These are phyloP conservation scores for Porites australiensis DNA, from an alignment of 64 coral and sea anemone genomes.

Conservation along the genomic window DNA sequence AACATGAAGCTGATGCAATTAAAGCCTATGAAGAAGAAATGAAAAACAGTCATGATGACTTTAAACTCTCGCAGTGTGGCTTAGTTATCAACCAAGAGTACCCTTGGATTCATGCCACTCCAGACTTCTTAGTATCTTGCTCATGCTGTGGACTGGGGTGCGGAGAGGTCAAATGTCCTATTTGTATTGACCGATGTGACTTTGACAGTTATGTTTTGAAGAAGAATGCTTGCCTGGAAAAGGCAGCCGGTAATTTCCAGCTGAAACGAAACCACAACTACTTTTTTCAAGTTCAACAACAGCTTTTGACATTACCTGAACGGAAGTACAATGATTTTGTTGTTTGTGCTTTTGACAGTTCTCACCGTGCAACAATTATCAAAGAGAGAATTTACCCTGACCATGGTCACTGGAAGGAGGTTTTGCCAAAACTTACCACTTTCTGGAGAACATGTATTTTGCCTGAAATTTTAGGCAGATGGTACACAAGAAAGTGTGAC, in stretches of 20 bases:
- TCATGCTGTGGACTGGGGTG: conserved; percentile 62
- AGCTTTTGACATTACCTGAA: conserved; percentile 69
- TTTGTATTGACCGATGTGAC: conserved; percentile 46
- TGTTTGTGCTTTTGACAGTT: no score
- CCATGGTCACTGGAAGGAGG: conserved; percentile 32
- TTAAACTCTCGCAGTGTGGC: conserved; percentile 45
- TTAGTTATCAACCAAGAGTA: conserved; percentile 60
- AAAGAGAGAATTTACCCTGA: no score
- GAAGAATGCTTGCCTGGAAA: conserved; percentile 60
- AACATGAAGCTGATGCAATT: conserved; percentile 48
- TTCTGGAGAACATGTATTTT: no score
- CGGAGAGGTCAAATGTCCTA: conserved; percentile 64
- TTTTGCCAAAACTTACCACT: conserved; percentile 65
- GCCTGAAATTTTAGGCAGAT: no score
- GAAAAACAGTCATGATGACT: conserved; percentile 53
- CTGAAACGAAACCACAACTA: conserved; percentile 67
- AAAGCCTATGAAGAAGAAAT: conserved; percentile 58
- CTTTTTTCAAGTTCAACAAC: no score
- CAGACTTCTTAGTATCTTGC: conserved; percentile 67
- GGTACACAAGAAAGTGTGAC: no score
- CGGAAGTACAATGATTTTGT: conserved; percentile 46
- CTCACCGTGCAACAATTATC: conserved; percentile 41
- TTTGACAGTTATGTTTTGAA: conserved; percentile 59
- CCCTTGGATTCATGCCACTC: conserved; percentile 72
- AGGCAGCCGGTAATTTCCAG: conserved; percentile 46